Conservation (phyloP, 2,888 invertebrate species). For the Dysmachus trigonus region DNA sequence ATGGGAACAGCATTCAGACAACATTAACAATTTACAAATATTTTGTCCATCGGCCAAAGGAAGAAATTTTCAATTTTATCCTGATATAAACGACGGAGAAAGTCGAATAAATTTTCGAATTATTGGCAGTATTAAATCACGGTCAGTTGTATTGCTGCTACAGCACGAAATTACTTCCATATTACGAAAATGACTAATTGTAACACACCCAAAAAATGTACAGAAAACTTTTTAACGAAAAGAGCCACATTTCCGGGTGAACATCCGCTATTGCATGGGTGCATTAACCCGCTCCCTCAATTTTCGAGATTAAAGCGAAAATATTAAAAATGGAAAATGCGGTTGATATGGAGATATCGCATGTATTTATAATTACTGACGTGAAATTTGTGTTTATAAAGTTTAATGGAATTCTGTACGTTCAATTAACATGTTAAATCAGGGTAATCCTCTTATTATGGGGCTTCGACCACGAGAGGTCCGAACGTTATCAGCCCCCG, state of each 20-base stretch:
- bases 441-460: background rate
- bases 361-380: background rate
- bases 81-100: background rate
- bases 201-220: background rate
- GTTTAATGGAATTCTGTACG: background rate
- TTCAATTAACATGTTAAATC: conserved; percentile 5
- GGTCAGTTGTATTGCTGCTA: background rate
- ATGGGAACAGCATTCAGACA: background rate
- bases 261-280: background rate
- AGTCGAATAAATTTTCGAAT: background rate
- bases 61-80: background rate
- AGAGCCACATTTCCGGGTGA: background rate
- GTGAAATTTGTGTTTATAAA: background rate
- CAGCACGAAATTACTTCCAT: background rate
- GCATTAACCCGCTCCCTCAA: background rate
- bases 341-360: background rate
- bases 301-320: background rate
- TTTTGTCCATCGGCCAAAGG: background rate
- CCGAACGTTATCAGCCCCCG: background rate
- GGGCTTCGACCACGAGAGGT: background rate
- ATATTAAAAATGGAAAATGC: background rate
- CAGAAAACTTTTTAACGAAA: background rate
- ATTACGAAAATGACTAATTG: background rate
- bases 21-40: background rate
- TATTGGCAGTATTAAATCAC: background rate